Conservation (phyloP, 2,888 invertebrate genomes). For the Candidula unifasciata region DNA sequence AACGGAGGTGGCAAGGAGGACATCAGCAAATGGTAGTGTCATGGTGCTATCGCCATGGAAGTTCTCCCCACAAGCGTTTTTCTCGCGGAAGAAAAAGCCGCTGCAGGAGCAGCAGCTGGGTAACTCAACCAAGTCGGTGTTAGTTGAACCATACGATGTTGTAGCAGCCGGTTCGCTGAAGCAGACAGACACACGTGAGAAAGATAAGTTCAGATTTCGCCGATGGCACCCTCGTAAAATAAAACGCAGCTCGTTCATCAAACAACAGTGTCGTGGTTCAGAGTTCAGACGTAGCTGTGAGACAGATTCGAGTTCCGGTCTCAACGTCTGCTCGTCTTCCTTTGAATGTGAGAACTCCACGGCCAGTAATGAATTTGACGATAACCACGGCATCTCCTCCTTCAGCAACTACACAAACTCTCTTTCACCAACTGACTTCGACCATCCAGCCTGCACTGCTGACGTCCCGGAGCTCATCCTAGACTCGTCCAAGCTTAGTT, state of each 20-base stretch:
- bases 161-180: neutral
- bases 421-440: constrained; percentile 9
- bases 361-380: constrained; percentile 32
- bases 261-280: neutral
- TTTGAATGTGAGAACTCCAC: constrained; percentile 36
- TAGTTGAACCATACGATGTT: neutral
- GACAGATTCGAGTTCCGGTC: constrained; percentile 17
- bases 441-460: neutral
- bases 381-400: neutral
- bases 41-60: constrained; percentile 43
- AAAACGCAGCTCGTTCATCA: constrained; percentile 24
- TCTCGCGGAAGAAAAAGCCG: constrained; percentile 38
- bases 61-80: constrained; percentile 48
- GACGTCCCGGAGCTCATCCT: neutral
- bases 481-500: constrained; percentile 27
- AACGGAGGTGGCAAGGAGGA: constrained; percentile 31
- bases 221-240: constrained; percentile 39
- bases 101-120: constrained; percentile 9
- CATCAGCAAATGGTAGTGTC: constrained; percentile 29
- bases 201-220: constrained; percentile 38
- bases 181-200: constrained; percentile 2
- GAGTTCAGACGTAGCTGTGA: constrained; percentile 2
- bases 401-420: constrained; percentile 11
- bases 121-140: neutral
- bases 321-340: constrained; percentile 26